A percentile compares a stretch with the other conserved stretches of the same genome.
These are phyloP conservation scores for Caradrina clavipalpis DNA, from an alignment of 2,888 invertebrate species.

Conservation along the genomic window DNA sequence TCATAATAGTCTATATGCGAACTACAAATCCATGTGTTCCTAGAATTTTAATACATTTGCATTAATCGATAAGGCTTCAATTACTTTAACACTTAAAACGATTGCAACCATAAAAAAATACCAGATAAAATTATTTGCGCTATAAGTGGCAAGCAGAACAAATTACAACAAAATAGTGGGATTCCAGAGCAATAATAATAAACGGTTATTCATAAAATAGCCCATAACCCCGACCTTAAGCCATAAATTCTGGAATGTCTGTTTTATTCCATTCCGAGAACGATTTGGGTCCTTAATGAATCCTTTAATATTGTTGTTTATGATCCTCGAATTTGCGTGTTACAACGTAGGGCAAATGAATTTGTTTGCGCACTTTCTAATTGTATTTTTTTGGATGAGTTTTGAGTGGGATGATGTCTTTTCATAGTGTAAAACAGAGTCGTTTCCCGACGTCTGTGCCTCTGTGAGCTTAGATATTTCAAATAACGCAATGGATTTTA, in stretches of 20 bases:
- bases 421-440: no score
- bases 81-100: conserved; percentile 9
- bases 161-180: conserved; percentile 27
- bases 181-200: conserved; percentile 39
- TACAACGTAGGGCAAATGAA: conserved; percentile 52
- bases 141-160: conserved; percentile 1
- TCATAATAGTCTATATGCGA: not conserved
- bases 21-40: not conserved
- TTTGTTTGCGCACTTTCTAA: conserved; percentile 57
- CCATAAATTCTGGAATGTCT: conserved; percentile 70
- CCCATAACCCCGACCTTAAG: conserved; percentile 46
- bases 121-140: conserved; percentile 12
- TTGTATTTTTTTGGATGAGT: conserved; percentile 37
- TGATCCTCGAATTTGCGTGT: conserved; percentile 65
- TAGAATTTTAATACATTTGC: not conserved
- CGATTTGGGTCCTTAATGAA: conserved; percentile 70
- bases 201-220: conserved; percentile 55
- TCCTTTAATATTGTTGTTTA: conserved; percentile 75
- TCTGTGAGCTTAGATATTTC: no score
- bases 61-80: conserved; percentile 16
- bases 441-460: no score
- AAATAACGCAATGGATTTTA: no score
- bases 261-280: conserved; percentile 71
- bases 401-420: conserved; percentile 12
- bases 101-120: conserved; percentile 1